These are phyloP conservation scores for Erythrocercus mccallii DNA, from an alignment of 2,113 vertebrate genomes.

Conservation along the genomic window DNA sequence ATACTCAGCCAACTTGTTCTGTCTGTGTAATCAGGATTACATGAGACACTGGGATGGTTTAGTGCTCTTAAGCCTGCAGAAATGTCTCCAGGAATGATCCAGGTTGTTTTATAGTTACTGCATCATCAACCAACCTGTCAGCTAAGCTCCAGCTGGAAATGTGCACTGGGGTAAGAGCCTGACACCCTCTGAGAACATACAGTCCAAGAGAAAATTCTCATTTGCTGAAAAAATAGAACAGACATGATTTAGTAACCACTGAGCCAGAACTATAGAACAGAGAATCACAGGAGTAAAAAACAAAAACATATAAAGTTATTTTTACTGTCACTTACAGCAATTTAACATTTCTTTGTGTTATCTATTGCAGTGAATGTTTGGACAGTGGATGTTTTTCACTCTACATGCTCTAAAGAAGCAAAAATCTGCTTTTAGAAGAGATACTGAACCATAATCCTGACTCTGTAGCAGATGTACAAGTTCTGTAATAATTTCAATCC, in stretches of 20 bases:
- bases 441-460: not conserved
- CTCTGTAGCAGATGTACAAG: not conserved
- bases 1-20: not conserved
- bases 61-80: constrained; percentile 7
- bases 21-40: not conserved
- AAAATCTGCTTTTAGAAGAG: not conserved
- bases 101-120: constrained; percentile 8
- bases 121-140: constrained; percentile 50
- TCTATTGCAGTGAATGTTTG: not conserved
- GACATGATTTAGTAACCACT: constrained; percentile 6
- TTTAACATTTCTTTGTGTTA: not conserved
- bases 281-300: constrained; percentile 12
- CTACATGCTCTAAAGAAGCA: not conserved
- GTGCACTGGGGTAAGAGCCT: not conserved
- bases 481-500: not conserved
- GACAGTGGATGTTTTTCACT: not conserved
- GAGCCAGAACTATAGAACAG: not conserved
- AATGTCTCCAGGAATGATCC: constrained; percentile 22
- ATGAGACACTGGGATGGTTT: not conserved
- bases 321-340: constrained; percentile 5
- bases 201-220: not conserved
- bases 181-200: not conserved
- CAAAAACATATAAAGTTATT: not conserved
- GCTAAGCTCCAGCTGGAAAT: constrained; percentile 20
- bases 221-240: not conserved